Evolutionary conservation across 2,888 invertebrate species (phyloP), one percentile per base, ranked within the genome.

Genomic region (Acanthopleura granulata): DNA sequence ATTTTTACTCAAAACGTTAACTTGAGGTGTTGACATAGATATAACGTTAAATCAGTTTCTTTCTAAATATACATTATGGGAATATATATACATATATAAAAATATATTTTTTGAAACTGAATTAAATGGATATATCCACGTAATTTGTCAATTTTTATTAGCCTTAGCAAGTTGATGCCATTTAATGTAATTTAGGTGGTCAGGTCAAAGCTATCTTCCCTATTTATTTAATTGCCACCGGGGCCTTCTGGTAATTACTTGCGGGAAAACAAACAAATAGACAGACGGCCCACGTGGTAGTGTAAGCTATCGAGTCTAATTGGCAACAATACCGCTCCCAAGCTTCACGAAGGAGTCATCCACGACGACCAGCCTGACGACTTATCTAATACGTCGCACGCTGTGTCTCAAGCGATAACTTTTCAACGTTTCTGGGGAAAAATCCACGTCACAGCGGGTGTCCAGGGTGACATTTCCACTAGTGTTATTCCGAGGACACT

Each of bases 201-300:
- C 6, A 57, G 57, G 57, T 57, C 57, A 57, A 9, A 57, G 57
- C 12, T 57, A 57, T 57, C 6, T 3, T 18, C 57, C 57, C 57
- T 57, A n/a, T 66, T 66, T 18, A 25, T 16, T 25, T 66, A 66
- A 66, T 66, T 66, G 25, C 12, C 66, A 27, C 66, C 14, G 66
- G 15, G 29, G 40, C 66, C 22, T 27, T 66, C 1, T 15, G 16
- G 15, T 66, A 66, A 66, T 66, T 66, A 27, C 29, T 16, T 25
- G 18, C 16, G 12, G 25, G 66, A 3, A 66, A 66, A 66, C 29
- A 66, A 66, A 66, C 29, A 66, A 66, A 66, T 14, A 66, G 29
- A 66, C 16, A 18, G 57, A 22, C 57, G 22, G 18, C 4, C 57
- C 57, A 57, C 22, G 57, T 57, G 57, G 18, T 57, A 1, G 57